A percentile compares a stretch with the other conserved stretches of the same genome.
phyloP scores from a whole-genome alignment of 2,888 invertebrate species.

The Strigamia crassipes region DNA sequence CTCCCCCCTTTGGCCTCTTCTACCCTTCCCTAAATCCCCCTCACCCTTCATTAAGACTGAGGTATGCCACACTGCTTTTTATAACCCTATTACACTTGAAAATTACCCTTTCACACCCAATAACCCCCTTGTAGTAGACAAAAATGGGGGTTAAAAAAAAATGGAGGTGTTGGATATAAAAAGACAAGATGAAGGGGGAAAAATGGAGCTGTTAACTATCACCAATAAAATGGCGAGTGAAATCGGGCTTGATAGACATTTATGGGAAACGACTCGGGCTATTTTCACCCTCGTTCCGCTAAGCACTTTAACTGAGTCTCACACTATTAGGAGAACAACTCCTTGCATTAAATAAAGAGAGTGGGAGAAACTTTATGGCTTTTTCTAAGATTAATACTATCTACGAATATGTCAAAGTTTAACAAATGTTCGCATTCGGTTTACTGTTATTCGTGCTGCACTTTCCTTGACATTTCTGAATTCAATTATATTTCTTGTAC shows the following conservation, averaged over 20 bases:
- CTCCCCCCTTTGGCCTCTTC: neutral
- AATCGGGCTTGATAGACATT: conserved; percentile 33
- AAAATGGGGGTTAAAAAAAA: neutral
- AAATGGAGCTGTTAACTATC: conserved; percentile 8
- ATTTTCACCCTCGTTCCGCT: conserved; percentile 30
- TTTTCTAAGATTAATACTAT: neutral
- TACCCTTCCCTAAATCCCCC: conserved; percentile 19
- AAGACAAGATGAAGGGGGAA: neutral
- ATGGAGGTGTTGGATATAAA: neutral
- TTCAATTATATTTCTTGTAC: too few relatives aligned
- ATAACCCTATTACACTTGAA: conserved; percentile 32
- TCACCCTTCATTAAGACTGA: neutral
- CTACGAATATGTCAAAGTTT: conserved; percentile 12
- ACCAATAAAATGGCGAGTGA: conserved; percentile 34
- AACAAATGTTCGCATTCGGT: neutral
- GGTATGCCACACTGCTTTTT: conserved; percentile 23
- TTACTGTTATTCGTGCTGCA: neutral
- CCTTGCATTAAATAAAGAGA: neutral
- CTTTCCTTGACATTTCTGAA: too few relatives aligned
- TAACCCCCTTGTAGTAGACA: neutral
- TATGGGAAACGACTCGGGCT: conserved; percentile 28
- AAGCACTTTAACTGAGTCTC: conserved; percentile 28
- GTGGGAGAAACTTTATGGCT: neutral
- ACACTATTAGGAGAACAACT: conserved; percentile 28
- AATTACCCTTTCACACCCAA: conserved; percentile 32